Conservation (phyloP, 2,113 vertebrate species). For the Pseudolaguvia tuberculata region DNA sequence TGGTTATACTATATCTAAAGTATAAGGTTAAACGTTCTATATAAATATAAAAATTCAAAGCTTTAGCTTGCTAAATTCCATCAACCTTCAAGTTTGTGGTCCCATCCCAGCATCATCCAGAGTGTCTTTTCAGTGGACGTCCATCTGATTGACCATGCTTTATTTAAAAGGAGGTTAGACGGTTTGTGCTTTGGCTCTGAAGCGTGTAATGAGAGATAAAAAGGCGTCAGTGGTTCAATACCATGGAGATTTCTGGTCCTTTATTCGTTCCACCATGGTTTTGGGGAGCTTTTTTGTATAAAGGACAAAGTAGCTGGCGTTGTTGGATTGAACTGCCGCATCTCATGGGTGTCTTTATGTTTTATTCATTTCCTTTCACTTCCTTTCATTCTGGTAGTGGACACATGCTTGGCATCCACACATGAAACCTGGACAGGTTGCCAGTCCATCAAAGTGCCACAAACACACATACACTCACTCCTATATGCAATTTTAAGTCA, state of each 20-base stretch:
- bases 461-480: no score
- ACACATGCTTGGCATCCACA: not conserved
- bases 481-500: no score
- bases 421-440: not conserved
- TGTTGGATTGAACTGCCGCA: not conserved
- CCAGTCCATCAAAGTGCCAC: no score
- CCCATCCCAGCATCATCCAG: constrained; percentile 36
- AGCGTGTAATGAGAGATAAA: constrained; percentile 46
- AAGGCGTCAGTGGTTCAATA: constrained; percentile 35
- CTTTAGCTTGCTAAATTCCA: constrained; percentile 25
- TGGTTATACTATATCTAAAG: no score
- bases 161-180: constrained; percentile 44
- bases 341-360: not conserved
- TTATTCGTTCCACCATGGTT: constrained; percentile 9
- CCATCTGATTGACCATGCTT: constrained; percentile 42
- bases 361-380: not conserved
- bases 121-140: constrained; percentile 24
- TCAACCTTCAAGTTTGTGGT: constrained; percentile 35
- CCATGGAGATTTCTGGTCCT: constrained; percentile 9
- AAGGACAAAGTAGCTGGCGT: not conserved
- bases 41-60: constrained; percentile 25
- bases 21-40: constrained; percentile 11
- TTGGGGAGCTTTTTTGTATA: constrained; percentile 1
- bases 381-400: not conserved
- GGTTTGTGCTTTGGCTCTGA: constrained; percentile 41